These are phyloP conservation scores for Hemicrepidius hirtus DNA, from an alignment of 2,888 invertebrate species.

Conservation along the genomic window DNA sequence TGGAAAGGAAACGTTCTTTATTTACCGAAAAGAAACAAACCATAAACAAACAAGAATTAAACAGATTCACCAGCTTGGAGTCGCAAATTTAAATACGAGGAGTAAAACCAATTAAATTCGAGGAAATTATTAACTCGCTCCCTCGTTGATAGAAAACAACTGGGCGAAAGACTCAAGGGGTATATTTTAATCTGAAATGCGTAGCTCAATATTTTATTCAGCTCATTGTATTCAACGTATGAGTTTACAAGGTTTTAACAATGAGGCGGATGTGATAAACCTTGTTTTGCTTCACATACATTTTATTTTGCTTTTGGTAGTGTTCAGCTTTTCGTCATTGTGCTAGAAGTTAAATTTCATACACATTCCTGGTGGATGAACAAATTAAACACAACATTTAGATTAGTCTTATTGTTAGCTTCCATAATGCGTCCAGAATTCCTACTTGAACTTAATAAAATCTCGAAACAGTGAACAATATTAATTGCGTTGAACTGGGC, in stretches of 20 bases:
- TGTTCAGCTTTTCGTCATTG: conserved; percentile 6
- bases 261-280: conserved; percentile 2
- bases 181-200: neutral
- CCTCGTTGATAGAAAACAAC: conserved; percentile 11
- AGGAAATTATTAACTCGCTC: conserved; percentile 15
- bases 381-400: neutral
- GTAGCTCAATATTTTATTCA: neutral
- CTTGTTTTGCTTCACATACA: neutral
- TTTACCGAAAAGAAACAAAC: neutral
- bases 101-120: conserved; percentile 12
- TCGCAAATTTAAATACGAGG: conserved; percentile 10
- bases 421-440: no score
- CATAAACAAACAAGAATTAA: conserved; percentile 4
- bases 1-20: conserved; percentile 10
- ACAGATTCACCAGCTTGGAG: conserved; percentile 1
- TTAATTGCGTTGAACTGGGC: neutral
- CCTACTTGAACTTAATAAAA: no score
- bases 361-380: conserved; percentile 4
- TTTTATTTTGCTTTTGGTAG: neutral
- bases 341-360: conserved; percentile 6
- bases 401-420: no score
- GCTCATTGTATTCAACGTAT: neutral
- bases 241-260: neutral
- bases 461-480: no score
- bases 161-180: conserved; percentile 2